Evolutionary conservation across 2,113 vertebrate species (phyloP).

Genomic region (Chlorodrepanis virens): DNA sequence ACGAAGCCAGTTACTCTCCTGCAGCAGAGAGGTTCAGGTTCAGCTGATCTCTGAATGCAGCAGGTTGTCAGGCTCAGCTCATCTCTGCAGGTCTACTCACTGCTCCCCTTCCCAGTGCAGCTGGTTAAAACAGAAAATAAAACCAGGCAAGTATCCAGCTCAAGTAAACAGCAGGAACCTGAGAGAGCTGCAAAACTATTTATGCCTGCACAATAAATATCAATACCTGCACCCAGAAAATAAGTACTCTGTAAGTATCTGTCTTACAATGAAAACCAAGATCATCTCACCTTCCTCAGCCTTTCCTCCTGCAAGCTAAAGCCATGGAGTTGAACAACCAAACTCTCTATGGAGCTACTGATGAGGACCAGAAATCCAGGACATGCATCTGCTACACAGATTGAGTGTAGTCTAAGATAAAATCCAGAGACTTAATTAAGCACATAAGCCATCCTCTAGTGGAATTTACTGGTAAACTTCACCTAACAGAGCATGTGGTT

Average conservation of each 20-base stretch:
- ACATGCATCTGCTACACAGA: background rate
- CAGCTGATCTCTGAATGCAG: background rate
- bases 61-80: background rate
- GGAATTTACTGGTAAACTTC: background rate
- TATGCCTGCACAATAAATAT: background rate
- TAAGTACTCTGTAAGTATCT: background rate
- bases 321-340: background rate
- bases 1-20: background rate
- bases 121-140: background rate
- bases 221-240: background rate
- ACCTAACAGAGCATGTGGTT: background rate
- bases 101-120: background rate
- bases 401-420: background rate
- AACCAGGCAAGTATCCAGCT: background rate
- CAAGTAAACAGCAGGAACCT: background rate
- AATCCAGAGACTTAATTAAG: background rate
- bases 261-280: background rate
- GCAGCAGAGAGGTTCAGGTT: background rate
- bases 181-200: background rate
- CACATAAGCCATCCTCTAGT: background rate
- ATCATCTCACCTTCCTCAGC: background rate
- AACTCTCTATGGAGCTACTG: background rate
- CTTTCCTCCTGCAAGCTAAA: background rate
- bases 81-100: background rate
- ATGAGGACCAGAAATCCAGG: background rate